These are phyloP conservation scores for Aythya baeri DNA, from an alignment of 2,113 vertebrate species.

Conservation along the genomic window DNA sequence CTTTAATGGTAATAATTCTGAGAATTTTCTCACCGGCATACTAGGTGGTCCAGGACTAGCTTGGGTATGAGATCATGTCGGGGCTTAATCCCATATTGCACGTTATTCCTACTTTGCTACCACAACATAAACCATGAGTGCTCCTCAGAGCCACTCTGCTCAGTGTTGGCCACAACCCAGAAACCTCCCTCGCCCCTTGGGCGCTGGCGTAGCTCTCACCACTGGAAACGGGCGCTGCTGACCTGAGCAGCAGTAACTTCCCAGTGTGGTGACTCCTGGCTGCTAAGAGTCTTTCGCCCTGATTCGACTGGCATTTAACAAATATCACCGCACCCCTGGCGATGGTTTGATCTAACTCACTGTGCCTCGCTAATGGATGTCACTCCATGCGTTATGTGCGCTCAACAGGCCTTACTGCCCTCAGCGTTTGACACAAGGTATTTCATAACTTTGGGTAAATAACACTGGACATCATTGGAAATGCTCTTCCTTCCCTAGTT, in stretches of 20 bases:
- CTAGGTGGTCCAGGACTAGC: slow-evolving; percentile 34
- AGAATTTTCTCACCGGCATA: neutral
- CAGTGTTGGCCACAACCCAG: neutral
- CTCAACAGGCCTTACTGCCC: neutral
- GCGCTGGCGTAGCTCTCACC: neutral
- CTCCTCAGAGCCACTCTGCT: no score
- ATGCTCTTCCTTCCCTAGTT: neutral
- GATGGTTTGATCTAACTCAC: neutral
- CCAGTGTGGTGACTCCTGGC: fast-evolving
- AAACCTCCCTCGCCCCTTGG: neutral
- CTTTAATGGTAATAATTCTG: neutral
- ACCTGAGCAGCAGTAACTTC: neutral
- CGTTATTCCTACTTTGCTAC: slow-evolving; percentile 44
- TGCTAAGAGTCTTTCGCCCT: neutral
- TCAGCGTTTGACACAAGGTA: neutral
- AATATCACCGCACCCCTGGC: neutral
- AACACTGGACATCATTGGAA: neutral
- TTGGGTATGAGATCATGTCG: neutral
- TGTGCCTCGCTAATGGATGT: neutral
- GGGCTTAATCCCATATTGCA: slow-evolving; percentile 28
- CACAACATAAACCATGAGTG: neutral
- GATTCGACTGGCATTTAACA: neutral
- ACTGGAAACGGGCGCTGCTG: neutral
- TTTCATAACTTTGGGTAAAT: no score
- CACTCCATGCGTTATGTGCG: neutral